Evolutionary conservation across 2,113 vertebrate species (phyloP).

Genomic region (Condylura cristata): DNA sequence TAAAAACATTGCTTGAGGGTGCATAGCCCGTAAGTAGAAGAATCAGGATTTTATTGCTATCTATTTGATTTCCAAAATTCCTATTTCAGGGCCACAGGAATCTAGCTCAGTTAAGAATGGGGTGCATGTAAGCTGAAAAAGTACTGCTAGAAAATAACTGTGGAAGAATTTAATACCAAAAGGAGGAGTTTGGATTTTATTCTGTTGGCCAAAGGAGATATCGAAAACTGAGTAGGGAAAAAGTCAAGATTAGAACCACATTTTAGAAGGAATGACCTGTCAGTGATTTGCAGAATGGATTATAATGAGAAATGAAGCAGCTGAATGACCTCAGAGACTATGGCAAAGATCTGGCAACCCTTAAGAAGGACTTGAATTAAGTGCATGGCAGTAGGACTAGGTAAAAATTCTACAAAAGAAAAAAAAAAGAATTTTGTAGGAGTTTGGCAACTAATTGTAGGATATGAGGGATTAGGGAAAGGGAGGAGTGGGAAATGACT

Average conservation of each 20-base stretch:
- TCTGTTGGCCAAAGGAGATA: not conserved
- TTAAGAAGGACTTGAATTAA: not conserved
- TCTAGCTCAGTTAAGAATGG: not conserved
- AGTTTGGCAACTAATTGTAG: conserved; percentile 36
- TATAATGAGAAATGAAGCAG: not conserved
- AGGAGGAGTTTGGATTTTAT: not conserved
- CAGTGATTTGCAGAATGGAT: conserved; percentile 33
- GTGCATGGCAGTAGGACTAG: not conserved
- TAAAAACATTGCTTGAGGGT: not conserved
- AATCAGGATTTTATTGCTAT: not conserved
- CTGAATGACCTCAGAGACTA: not conserved
- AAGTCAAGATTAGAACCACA: not conserved
- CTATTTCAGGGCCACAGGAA: not conserved
- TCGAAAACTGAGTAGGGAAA: not conserved
- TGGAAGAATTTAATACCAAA: conserved; percentile 23
- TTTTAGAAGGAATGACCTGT: not conserved
- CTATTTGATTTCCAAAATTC: not conserved
- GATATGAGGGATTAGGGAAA: not conserved
- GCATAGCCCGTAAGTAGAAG: not conserved
- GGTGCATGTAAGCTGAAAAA: not conserved
- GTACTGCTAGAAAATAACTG: not conserved
- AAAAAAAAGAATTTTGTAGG: not conserved
- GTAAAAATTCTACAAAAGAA: no score
- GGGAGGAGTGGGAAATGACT: not conserved
- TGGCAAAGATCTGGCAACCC: conserved; percentile 1